Percentiles rank a stretch among this genome's conserved stretches.
These are phyloP conservation scores for Xenus cinereus DNA, from an alignment of 2,113 vertebrate genomes.

Conservation along the genomic window DNA sequence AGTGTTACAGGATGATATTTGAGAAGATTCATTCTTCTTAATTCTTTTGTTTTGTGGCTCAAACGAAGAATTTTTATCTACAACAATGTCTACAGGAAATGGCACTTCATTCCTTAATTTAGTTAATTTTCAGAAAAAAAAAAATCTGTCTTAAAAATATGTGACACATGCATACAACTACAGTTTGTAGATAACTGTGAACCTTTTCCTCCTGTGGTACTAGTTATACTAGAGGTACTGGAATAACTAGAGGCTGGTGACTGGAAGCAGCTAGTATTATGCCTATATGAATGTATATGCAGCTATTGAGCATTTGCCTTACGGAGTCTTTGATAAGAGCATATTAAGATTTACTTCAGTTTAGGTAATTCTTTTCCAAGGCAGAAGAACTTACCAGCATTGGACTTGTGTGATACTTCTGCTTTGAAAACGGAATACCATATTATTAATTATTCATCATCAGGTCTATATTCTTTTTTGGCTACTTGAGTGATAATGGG, in stretches of 20 bases:
- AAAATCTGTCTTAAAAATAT: neutral
- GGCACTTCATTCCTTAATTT: neutral
- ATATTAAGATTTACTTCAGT: neutral
- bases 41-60: neutral
- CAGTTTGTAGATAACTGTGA: neutral
- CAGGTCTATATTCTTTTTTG: neutral
- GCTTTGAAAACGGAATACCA: neutral
- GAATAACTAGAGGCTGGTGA: neutral
- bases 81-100: neutral
- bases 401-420: neutral
- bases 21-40: neutral
- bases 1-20: neutral
- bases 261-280: neutral
- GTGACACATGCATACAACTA: neutral
- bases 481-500: neutral
- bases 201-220: rapidly evolving
- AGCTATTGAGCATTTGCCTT: rapidly evolving
- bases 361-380: neutral
- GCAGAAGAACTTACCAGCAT: neutral
- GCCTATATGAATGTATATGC: neutral
- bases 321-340: neutral
- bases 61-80: neutral
- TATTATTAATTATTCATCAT: neutral
- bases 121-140: neutral
- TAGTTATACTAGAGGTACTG: neutral